phyloP scores from a whole-genome alignment of 2,888 invertebrate species.

The Globia sparganii region DNA sequence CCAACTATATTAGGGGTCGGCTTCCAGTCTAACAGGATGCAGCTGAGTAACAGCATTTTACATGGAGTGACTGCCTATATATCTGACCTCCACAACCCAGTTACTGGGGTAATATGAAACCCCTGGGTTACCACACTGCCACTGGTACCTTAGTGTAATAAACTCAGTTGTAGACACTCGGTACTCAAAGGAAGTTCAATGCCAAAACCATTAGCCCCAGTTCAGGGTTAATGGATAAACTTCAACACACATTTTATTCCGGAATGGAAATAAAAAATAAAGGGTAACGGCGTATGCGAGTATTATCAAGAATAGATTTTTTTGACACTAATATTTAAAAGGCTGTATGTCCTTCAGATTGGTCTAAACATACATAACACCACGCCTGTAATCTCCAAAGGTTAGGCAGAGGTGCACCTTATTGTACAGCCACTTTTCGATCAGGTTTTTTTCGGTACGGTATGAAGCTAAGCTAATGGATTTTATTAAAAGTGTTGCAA shows the following conservation, averaged over 20 bases:
- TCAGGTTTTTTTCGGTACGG: not conserved
- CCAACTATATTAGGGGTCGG: too few species aligned
- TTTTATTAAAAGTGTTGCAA: too few species aligned
- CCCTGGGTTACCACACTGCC: too few species aligned
- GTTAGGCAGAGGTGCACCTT: not conserved
- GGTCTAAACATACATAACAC: not conserved
- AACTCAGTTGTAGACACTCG: not conserved
- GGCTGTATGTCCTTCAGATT: not conserved
- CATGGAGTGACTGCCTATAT: too few species aligned
- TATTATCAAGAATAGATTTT: constrained; percentile 18
- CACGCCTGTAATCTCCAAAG: not conserved
- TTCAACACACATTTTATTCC: constrained; percentile 32
- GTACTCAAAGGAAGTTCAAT: constrained; percentile 20
- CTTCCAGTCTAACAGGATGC: too few species aligned
- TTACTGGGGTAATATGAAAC: too few species aligned
- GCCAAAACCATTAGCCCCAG: constrained; percentile 15
- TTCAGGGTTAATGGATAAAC: constrained; percentile 34
- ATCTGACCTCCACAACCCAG: too few species aligned
- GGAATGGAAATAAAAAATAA: constrained; percentile 23
- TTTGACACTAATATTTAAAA: not conserved
- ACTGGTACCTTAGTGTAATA: not conserved
- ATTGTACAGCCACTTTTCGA: not conserved
- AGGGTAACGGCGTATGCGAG: constrained; percentile 4
- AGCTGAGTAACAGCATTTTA: too few species aligned
- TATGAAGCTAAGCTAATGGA: too few species aligned